Conservation (phyloP, 2,797 vertebrate genomes). For the Lophius americanus region DNA sequence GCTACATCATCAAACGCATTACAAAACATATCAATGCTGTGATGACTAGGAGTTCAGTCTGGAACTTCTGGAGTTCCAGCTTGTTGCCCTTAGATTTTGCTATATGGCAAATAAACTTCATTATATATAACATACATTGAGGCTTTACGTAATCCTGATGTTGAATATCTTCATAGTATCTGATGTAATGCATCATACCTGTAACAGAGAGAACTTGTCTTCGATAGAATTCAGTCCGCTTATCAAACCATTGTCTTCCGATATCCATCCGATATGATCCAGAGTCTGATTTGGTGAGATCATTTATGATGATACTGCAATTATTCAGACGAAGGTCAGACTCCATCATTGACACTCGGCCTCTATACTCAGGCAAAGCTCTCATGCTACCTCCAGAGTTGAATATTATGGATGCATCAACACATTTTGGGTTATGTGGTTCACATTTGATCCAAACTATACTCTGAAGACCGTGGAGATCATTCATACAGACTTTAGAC, state of each 20-base stretch:
- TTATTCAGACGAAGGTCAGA: not conserved
- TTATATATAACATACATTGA: too few species aligned
- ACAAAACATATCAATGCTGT: not conserved
- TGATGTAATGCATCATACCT: not conserved
- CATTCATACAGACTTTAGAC: constrained; percentile 15
- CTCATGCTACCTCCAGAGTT: not conserved
- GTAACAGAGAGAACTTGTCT: not conserved
- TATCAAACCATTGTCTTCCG: too few species aligned
- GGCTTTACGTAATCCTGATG: too few species aligned
- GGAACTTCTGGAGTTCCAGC: not conserved
- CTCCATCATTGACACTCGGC: constrained; percentile 36
- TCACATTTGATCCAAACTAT: constrained; percentile 54
- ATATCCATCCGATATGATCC: constrained; percentile 1
- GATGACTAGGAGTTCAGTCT: not conserved
- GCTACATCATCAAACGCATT: not conserved
- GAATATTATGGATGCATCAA: not conserved
- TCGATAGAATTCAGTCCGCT: not conserved
- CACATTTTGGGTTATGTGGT: rapidly evolving
- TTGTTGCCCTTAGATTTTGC: not conserved
- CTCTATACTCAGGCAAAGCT: not conserved
- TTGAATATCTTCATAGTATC: not conserved
- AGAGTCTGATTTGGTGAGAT: constrained; percentile 18
- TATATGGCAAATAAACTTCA: not conserved
- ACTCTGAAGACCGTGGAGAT: not conserved
- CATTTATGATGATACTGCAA: constrained; percentile 19